Base-by-base conservation (phyloP, 1,140 invertebrate genomes). In the Lepidurus packardi region DNA sequence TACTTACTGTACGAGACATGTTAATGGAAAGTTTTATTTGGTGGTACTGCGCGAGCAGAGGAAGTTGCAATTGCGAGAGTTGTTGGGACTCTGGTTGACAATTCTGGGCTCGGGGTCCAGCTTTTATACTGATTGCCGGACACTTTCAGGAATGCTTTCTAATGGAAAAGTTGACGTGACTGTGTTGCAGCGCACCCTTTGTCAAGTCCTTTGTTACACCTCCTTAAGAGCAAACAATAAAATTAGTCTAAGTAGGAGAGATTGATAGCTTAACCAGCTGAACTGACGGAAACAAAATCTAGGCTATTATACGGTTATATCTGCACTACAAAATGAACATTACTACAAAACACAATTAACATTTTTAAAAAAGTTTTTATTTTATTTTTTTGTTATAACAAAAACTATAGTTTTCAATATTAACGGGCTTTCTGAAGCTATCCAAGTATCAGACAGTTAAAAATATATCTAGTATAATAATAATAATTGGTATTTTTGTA, bases 1-100 rank as follows among this genome's bases (percentile, higher is more conserved):
- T n/a, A 65, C 53, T 65, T 65, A 65, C 53, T n/a, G 21, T 21
- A 4, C 53, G 53, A 65, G 53, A n/a, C 53, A 65, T 65, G 53
- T n/a, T 65, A n/a, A 7, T 65, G 7, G 7, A 16, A 21, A 1
- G 21, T n/a, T 9, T 47, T 3, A 5, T 47, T 65, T 65, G 53
- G 13, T 16, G 13, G 53, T n/a, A 65, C n/a, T 16, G 53, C 21
- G 34, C 2, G 34, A 13, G 1, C 21, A 65, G 21, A 7, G 21
- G 13, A 65, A 65, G 53, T 65, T 65, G 13, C 13, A n/a, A 16
- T 16, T n/a, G 13, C 53, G 21, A 65, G 53, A 16, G 53, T 21
- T 65, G 53, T 6, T 65, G 16, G 53, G 0, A 65, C 53, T 65
- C 53, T 65, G 53, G 53, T 13, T 65, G 53, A 65, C 6, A 21